Evolutionary conservation across 2,113 vertebrate genomes (phyloP).

Genomic region (Orientallactaga bullata): DNA sequence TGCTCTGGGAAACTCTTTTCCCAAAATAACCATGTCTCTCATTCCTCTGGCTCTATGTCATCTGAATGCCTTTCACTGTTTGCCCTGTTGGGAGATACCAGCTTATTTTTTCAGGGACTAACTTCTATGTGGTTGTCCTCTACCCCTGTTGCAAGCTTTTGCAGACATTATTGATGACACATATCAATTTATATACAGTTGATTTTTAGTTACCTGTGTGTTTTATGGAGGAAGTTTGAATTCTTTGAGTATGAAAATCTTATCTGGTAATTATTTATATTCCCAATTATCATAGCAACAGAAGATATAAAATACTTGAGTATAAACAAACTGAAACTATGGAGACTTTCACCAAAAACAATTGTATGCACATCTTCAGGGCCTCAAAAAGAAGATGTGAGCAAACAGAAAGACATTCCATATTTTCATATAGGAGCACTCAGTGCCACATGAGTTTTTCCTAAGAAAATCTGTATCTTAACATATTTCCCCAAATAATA

Average conservation of each 20-base stretch:
- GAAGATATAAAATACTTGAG: not conserved
- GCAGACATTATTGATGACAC: not conserved
- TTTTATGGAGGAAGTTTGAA: not conserved
- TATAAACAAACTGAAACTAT: not conserved
- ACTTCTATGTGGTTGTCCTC: not conserved
- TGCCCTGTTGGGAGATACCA: not conserved
- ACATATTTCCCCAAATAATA: not conserved
- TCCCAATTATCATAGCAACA: not conserved
- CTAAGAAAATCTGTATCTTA: not conserved
- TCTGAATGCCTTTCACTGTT: not conserved
- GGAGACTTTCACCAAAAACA: not conserved
- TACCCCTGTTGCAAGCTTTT: not conserved
- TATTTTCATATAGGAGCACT: not conserved
- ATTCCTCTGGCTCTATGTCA: not conserved
- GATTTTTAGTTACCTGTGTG: not conserved
- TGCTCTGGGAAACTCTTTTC: not conserved
- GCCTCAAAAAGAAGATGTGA: not conserved
- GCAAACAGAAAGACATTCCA: not conserved
- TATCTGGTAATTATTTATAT: conserved; percentile 10
- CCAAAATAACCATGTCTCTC: not conserved
- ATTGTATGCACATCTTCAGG: not conserved
- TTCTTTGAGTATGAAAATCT: not conserved
- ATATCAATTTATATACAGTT: not conserved
- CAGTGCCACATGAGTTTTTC: not conserved
- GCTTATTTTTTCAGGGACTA: not conserved